Evolutionary conservation across 1,140 invertebrate species (phyloP), one percentile per base, ranked within the genome.

Genomic region (Drosophila murphyi): DNA sequence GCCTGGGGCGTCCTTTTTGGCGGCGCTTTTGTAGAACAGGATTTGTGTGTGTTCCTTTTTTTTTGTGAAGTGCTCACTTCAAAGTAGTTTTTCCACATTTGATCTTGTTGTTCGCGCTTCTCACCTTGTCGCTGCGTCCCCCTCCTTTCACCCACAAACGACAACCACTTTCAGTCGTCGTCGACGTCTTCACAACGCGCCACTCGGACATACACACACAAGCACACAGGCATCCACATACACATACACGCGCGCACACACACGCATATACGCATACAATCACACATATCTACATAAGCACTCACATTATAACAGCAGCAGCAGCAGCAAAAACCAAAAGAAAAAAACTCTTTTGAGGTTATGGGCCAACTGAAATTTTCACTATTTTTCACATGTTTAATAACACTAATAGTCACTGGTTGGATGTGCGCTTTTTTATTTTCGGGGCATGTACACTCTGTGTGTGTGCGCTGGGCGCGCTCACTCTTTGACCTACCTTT

Each of bases 341-440:
- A 68, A 90, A 83, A 76, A 89, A 86, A 68, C 86, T 90, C 78
- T 74, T 89, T 89, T 89, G 86, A 89, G 85, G 85, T 89, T 89
- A 89, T 81, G 85, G 72, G 80, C 67, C 72, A 71, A 71, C 70
- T 41, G 50, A 82, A 85, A 76, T 90, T 82, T 85, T 80, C 75
- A 87, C 60, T 77, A 85, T 88, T 88, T 80, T 87, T 65, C 76
- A 79, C 67, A 72, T 76, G 57, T 75, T 69, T 82, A 71, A 55
- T 71, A 48, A 60, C 72, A 76, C 34, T 47, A 39, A 45, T 68
- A 50, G 28, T 29, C 50, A 50, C 20, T 10, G 52, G 62, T 29
- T 10, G 52, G 62, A 50, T 29, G 50, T 20, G 29, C 7, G 20
- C 43, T 62, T 67, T 69, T 62, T 60, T 54, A 70, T 74, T 75